These are phyloP conservation scores for Meandrusa payeni DNA, from an alignment of 2,888 invertebrate genomes.

Conservation along the genomic window DNA sequence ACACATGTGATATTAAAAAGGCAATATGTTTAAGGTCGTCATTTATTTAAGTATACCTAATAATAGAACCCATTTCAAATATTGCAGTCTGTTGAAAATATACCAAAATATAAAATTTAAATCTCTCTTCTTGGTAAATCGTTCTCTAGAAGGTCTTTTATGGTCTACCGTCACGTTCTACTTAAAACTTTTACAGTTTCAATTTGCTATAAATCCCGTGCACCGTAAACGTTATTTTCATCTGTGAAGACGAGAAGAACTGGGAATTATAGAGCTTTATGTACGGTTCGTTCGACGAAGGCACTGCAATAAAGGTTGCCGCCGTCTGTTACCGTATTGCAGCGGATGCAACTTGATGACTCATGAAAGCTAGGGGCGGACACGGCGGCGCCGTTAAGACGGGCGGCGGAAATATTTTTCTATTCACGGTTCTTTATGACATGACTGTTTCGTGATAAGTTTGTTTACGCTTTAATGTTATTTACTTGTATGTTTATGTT, in stretches of 20 bases:
- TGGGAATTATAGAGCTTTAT: slow-evolving; percentile 16
- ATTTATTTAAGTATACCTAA: too few species aligned
- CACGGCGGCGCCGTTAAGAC: slow-evolving; percentile 10
- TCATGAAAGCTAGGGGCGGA: slow-evolving; percentile 23
- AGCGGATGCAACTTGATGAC: slow-evolving; percentile 25
- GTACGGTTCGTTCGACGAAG: slow-evolving; percentile 2
- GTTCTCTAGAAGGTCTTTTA: not conserved
- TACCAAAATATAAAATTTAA: too few species aligned
- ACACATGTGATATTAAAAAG: too few species aligned
- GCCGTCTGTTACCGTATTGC: slow-evolving; percentile 9
- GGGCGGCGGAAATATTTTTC: slow-evolving; percentile 12
- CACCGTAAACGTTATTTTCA: slow-evolving; percentile 2
- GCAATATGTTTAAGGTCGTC: too few species aligned
- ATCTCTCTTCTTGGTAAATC: too few species aligned
- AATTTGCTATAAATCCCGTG: slow-evolving; percentile 11
- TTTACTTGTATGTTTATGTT: too few species aligned
- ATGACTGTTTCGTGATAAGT: too few species aligned
- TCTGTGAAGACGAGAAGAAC: not conserved
- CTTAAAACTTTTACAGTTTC: slow-evolving; percentile 12
- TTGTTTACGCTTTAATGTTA: too few species aligned
- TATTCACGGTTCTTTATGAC: not conserved
- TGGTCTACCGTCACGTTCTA: not conserved
- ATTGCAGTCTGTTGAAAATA: too few species aligned
- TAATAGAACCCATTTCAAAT: too few species aligned
- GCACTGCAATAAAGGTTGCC: slow-evolving; percentile 17